phyloP scores from a whole-genome alignment of 2,797 vertebrate species.

The Neopelma chrysocephalum region DNA sequence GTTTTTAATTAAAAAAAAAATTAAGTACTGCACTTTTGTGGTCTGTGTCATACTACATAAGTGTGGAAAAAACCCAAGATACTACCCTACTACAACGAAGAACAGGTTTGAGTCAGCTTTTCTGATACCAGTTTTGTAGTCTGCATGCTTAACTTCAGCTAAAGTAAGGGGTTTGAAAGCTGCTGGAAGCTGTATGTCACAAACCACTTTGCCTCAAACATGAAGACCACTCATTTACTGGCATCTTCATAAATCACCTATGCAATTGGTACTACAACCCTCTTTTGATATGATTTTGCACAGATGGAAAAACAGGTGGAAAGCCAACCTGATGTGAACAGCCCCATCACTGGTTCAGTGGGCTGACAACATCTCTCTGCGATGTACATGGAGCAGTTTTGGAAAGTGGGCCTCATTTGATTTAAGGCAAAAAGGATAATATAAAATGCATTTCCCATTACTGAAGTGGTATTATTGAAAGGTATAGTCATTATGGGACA shows the following conservation, averaged over 20 bases:
- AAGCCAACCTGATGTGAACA: neutral
- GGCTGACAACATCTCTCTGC: too few species aligned
- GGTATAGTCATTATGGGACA: neutral
- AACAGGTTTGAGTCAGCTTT: neutral
- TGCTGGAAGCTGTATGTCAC: fast-evolving
- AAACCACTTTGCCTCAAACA: neutral
- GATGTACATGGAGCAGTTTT: fast-evolving
- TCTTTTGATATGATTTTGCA: neutral
- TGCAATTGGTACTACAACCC: neutral
- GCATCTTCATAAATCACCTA: neutral
- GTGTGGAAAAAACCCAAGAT: neutral
- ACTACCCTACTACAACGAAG: neutral
- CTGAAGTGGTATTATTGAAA: neutral
- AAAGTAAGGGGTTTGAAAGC: neutral
- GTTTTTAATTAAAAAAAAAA: neutral
- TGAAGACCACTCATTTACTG: fast-evolving
- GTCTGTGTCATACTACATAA: fast-evolving
- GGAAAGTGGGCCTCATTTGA: neutral
- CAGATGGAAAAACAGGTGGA: neutral
- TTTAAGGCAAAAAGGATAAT: neutral
- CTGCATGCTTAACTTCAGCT: neutral
- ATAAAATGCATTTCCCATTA: neutral
- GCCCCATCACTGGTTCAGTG: neutral
- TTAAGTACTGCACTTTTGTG: neutral
- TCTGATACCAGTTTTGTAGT: neutral